These are phyloP conservation scores for Momotus momota DNA, from an alignment of 2,797 vertebrate species.

Conservation along the genomic window DNA sequence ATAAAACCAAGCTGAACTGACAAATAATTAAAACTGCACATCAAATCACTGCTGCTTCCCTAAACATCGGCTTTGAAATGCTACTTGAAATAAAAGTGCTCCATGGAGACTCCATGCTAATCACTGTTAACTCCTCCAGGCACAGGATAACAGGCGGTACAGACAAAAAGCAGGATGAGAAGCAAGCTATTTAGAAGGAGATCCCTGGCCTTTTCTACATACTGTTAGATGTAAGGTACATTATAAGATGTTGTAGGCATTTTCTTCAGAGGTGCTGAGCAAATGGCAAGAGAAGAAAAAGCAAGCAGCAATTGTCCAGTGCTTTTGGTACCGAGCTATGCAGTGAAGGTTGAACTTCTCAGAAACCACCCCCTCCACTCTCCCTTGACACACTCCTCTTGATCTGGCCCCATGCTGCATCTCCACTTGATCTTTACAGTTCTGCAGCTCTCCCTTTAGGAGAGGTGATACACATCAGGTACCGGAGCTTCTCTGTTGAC, in stretches of 20 bases:
- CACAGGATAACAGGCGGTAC: not conserved
- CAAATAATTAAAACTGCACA: constrained; percentile 31
- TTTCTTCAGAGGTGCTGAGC: not conserved
- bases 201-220: not conserved
- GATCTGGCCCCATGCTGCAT: fast-evolving
- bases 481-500: not conserved
- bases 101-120: not conserved
- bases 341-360: not conserved
- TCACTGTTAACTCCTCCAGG: not conserved
- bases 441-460: not conserved
- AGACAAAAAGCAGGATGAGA: not conserved
- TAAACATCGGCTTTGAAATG: constrained; percentile 10
- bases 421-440: not conserved
- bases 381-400: not conserved
- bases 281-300: not conserved
- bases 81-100: constrained; percentile 6
- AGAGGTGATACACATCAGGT: not conserved
- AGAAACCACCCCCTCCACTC: not conserved
- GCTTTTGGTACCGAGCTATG: not conserved
- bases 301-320: not conserved
- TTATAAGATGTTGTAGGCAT: not conserved
- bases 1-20: constrained; percentile 9
- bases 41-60: not conserved
- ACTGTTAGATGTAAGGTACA: not conserved
- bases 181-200: not conserved